These are phyloP conservation scores for Elegia similella DNA, from an alignment of 2,888 invertebrate genomes.

Conservation along the genomic window DNA sequence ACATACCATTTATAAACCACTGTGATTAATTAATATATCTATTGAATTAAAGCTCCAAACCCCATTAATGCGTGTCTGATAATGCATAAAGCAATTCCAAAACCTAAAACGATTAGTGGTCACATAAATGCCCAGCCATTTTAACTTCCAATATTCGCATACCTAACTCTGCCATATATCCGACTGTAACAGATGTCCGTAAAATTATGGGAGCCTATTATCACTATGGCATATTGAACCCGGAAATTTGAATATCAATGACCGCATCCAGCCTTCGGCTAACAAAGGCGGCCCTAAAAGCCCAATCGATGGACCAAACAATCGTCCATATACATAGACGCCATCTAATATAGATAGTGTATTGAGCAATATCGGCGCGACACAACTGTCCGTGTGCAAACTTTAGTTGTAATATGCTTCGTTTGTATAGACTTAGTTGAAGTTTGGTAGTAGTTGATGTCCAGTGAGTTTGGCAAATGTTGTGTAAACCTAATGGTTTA, in stretches of 20 bases:
- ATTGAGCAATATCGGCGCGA: conserved; percentile 2
- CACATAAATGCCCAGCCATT: not conserved
- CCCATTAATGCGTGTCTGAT: too few species aligned
- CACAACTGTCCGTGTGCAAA: conserved; percentile 4
- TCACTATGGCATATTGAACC: conserved; percentile 21
- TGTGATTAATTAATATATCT: too few species aligned
- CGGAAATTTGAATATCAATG: conserved; percentile 33
- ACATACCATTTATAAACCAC: too few species aligned
- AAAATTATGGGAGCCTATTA: conserved; percentile 18
- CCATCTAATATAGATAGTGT: not conserved
- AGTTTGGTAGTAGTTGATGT: too few species aligned
- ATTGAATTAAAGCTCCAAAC: too few species aligned
- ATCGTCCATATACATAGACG: conserved; percentile 20
- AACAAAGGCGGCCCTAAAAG: conserved; percentile 21
- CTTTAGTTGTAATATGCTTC: not conserved
- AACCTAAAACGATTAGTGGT: not conserved
- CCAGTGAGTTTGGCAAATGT: too few species aligned
- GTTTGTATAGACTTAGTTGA: too few species aligned
- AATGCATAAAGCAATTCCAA: not conserved
- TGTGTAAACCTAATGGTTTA: too few species aligned
- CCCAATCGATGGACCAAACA: conserved; percentile 23
- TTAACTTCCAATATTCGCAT: not conserved
- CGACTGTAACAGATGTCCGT: conserved; percentile 15
- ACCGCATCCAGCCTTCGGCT: conserved; percentile 13
- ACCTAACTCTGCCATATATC: conserved; percentile 1